Evolutionary conservation across 2,888 invertebrate genomes (phyloP).

Genomic region (Cheilosia grossa): DNA sequence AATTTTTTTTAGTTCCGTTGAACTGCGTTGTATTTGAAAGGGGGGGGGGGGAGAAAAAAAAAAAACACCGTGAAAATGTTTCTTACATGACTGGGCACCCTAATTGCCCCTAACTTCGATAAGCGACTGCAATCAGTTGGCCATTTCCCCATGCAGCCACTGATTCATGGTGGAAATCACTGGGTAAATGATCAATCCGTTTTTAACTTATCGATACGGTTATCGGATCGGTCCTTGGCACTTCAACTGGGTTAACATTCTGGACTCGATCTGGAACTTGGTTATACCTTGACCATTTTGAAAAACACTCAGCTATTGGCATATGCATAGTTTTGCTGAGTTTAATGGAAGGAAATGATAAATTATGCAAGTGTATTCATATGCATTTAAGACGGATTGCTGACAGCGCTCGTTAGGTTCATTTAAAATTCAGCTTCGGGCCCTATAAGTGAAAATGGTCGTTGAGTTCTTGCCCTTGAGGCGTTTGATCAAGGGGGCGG

Average conservation of each 20-base stretch:
- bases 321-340: background rate
- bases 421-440: too few species aligned
- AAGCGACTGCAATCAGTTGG: too few species aligned
- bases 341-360: background rate
- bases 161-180: too few species aligned
- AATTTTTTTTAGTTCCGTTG: background rate
- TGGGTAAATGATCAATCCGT: too few species aligned
- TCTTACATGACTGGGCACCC: too few species aligned
- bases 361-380: background rate
- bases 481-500: too few species aligned
- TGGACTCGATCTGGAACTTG: background rate
- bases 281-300: conserved; percentile 6
- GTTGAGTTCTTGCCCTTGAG: too few species aligned
- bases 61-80: too few species aligned
- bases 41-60: too few species aligned
- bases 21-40: background rate
- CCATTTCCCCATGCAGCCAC: too few species aligned
- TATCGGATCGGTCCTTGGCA: background rate
- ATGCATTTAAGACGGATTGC: background rate
- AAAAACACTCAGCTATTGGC: background rate
- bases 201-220: background rate
- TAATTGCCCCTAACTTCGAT: too few species aligned
- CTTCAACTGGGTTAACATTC: background rate
- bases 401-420: too few species aligned
- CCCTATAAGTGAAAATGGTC: background rate